Conservation (phyloP, 2,797 vertebrate species). For the Ficedula albicollis region DNA sequence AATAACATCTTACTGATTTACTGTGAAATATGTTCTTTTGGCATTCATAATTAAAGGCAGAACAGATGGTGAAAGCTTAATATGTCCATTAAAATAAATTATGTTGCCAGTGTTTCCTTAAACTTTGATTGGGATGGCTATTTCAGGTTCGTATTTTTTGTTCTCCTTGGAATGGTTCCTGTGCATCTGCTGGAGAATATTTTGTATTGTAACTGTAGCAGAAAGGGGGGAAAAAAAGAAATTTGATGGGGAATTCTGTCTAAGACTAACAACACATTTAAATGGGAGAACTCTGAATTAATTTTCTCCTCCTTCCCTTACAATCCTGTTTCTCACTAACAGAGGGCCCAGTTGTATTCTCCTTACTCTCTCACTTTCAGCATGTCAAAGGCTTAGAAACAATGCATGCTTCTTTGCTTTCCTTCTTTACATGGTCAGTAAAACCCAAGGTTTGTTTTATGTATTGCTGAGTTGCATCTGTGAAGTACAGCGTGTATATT, state of each 20-base stretch:
- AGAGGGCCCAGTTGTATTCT: neutral
- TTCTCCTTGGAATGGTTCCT: neutral
- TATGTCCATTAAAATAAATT: constrained; percentile 59
- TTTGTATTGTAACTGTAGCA: neutral
- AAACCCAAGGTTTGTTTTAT: neutral
- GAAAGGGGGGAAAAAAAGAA: neutral
- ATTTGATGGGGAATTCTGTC: neutral
- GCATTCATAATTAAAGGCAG: constrained; percentile 54
- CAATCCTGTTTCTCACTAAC: neutral
- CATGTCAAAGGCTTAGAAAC: neutral
- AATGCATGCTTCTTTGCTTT: neutral
- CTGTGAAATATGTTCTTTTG: constrained; percentile 64
- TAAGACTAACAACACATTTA: neutral
- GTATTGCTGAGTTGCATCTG: neutral
- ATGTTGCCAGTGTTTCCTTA: constrained; percentile 15
- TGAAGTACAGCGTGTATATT: neutral
- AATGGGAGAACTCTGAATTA: neutral
- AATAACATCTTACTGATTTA: constrained; percentile 34
- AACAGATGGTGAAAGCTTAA: constrained; percentile 75
- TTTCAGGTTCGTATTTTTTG: constrained; percentile 21
- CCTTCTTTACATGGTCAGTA: neutral
- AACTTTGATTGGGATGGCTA: constrained; percentile 11
- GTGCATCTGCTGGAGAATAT: neutral
- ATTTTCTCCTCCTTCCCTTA: neutral
- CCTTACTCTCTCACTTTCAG: neutral